Percentiles rank a stretch among this genome's conserved stretches.
Evolutionary conservation across 2,113 vertebrate genomes (phyloP).

Genomic region (Uropsilus gracilis): DNA sequence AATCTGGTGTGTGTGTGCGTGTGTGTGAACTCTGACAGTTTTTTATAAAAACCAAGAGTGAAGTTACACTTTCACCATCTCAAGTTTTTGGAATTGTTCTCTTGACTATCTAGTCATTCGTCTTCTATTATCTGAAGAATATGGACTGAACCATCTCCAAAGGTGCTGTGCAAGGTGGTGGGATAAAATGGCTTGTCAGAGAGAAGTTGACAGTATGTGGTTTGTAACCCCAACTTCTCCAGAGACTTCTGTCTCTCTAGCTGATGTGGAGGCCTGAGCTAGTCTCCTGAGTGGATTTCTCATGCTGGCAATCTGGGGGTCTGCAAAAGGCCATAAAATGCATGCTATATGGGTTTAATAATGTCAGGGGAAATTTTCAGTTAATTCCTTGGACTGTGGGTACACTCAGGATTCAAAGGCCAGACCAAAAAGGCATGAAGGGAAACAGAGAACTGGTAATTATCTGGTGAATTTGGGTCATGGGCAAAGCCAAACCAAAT

Average conservation of each 20-base stretch:
- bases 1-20: neutral
- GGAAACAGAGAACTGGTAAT: slow-evolving; percentile 79
- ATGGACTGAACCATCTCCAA: neutral
- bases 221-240: neutral
- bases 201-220: neutral
- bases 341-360: slow-evolving; percentile 84
- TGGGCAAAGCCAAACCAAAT: slow-evolving; percentile 80
- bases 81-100: neutral
- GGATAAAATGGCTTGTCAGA: neutral
- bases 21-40: neutral
- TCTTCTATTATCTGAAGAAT: neutral
- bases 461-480: slow-evolving; percentile 82
- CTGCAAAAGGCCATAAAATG: slow-evolving; percentile 68
- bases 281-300: slow-evolving; percentile 63
- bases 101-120: slow-evolving; percentile 27
- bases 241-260: slow-evolving; percentile 66
- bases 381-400: slow-evolving; percentile 78
- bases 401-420: slow-evolving; percentile 66
- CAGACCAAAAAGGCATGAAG: slow-evolving; percentile 72
- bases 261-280: slow-evolving; percentile 57
- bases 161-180: neutral
- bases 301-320: slow-evolving; percentile 73
- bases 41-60: neutral
- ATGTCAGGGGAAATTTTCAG: slow-evolving; percentile 82
- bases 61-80: slow-evolving; percentile 26